Conservation (phyloP, 2,113 vertebrate genomes). For the Mus musculus region DNA sequence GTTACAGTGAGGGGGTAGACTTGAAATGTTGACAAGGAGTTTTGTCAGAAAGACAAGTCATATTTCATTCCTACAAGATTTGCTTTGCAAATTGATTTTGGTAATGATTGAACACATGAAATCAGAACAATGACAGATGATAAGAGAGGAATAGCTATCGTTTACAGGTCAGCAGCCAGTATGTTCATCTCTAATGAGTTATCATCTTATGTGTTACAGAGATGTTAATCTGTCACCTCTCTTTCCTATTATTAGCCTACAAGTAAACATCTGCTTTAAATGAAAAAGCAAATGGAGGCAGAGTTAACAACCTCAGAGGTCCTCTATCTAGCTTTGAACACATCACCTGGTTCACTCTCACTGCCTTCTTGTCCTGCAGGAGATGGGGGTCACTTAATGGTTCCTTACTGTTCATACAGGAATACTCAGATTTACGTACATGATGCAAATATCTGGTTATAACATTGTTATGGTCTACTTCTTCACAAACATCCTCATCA, state of each 20-base stretch:
- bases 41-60: not conserved
- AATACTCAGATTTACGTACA: not conserved
- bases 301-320: not conserved
- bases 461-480: not conserved
- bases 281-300: not conserved
- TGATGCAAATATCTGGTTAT: not conserved
- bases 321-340: not conserved
- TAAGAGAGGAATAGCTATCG: not conserved
- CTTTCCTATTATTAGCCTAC: not conserved
- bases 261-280: not conserved
- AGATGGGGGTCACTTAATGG: not conserved
- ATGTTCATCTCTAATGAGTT: not conserved
- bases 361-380: not conserved
- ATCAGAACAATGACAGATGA: not conserved
- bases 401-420: not conserved
- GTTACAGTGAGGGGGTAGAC: too few relatives aligned
- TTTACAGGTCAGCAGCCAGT: not conserved
- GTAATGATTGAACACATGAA: not conserved
- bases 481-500: not conserved
- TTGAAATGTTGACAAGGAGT: not conserved
- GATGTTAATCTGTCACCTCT: not conserved
- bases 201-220: not conserved
- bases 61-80: not conserved
- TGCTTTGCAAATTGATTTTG: slow-evolving; percentile 12
- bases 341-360: not conserved